Conservation (phyloP, 2,113 vertebrate genomes). For the Embiotoca jacksoni region DNA sequence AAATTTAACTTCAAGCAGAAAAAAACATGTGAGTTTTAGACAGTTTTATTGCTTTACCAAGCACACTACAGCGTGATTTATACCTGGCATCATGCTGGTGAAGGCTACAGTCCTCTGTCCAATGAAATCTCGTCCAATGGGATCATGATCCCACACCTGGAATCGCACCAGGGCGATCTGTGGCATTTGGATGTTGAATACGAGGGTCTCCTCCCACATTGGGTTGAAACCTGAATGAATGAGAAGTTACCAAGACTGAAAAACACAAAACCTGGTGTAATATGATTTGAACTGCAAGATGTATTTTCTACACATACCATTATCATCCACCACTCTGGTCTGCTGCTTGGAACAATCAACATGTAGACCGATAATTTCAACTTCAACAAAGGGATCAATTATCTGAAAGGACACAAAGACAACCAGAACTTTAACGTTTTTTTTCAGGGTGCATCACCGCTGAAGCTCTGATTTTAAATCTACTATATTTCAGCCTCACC, state of each 20-base stretch:
- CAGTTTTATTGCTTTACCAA: neutral
- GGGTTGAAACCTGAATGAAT: slow-evolving; percentile 92
- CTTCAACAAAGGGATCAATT: slow-evolving; percentile 97
- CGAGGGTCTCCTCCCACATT: slow-evolving; percentile 97
- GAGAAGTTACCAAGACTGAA: neutral
- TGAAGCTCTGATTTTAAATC: neutral
- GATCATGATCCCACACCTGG: slow-evolving; percentile 96
- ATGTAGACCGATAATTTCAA: slow-evolving; percentile 95
- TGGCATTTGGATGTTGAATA: slow-evolving; percentile 94
- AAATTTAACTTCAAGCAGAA: too few species aligned
- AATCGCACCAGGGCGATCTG: slow-evolving; percentile 93
- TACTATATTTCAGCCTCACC: slow-evolving; percentile 75
- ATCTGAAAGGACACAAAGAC: slow-evolving; percentile 83
- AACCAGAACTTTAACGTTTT: neutral
- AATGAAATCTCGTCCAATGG: slow-evolving; percentile 95
- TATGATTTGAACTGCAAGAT: neutral
- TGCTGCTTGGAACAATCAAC: slow-evolving; percentile 94
- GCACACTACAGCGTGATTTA: too few species aligned
- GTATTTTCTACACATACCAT: slow-evolving; percentile 83
- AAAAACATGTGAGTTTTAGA: neutral
- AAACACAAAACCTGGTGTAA: neutral
- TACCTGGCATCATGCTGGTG: slow-evolving; percentile 96
- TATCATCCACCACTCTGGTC: slow-evolving; percentile 95
- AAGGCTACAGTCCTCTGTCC: slow-evolving; percentile 95
- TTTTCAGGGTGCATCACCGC: neutral